Percentiles rank a stretch among this genome's conserved stretches.
Evolutionary conservation across 2,113 vertebrate genomes (phyloP).

Genomic region (Crotalus viridis): DNA sequence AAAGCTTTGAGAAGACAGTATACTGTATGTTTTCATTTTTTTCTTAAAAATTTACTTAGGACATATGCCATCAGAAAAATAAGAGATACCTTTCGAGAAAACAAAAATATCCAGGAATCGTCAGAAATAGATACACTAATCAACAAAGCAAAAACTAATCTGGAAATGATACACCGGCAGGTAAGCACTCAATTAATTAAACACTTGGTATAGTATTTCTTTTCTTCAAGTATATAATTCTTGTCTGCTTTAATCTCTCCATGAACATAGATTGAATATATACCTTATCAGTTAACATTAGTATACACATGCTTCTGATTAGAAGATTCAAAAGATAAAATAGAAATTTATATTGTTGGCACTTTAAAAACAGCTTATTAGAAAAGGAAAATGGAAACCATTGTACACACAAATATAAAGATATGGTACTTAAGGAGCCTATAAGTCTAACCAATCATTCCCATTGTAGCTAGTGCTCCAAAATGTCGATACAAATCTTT

Average conservation of each 20-base stretch:
- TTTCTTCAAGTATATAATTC: not conserved
- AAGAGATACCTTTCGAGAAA: slow-evolving; percentile 91
- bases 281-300: not conserved
- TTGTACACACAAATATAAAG: not conserved
- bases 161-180: slow-evolving; percentile 88
- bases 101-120: slow-evolving; percentile 78
- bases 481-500: not conserved
- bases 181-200: slow-evolving; percentile 65
- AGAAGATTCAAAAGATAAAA: not conserved
- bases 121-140: slow-evolving; percentile 77
- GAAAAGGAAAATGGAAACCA: not conserved
- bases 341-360: not conserved
- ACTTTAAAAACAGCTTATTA: not conserved
- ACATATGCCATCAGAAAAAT: slow-evolving; percentile 87
- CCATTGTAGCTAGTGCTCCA: not conserved
- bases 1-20: not conserved
- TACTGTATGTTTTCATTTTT: slow-evolving; percentile 16
- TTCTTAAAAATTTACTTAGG: slow-evolving; percentile 68
- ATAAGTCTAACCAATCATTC: not conserved
- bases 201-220: not conserved
- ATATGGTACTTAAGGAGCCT: not conserved
- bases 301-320: not conserved
- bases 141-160: slow-evolving; percentile 76
- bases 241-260: not conserved
- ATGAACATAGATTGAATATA: not conserved